Conservation (phyloP, 2,888 invertebrate species). For the Allophyes oxyacanthae region DNA sequence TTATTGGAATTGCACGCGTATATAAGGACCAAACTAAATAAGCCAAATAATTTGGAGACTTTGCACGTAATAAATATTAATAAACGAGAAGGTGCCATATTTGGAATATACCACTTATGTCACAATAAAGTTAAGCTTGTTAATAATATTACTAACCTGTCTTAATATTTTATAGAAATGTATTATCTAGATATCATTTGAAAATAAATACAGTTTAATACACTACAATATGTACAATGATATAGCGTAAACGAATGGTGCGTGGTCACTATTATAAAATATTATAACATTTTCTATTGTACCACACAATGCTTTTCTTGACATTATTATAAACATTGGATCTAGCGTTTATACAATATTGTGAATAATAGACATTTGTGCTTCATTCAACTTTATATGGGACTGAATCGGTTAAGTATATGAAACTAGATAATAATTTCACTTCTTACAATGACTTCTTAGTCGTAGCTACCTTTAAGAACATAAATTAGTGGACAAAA, state of each 20-base stretch:
- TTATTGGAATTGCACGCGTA: no score
- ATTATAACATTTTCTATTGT: conserved; percentile 7
- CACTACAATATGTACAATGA: background rate
- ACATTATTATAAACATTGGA: conserved; percentile 29
- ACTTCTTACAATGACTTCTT: conserved; percentile 9
- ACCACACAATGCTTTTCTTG: conserved; percentile 11
- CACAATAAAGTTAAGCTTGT: no score
- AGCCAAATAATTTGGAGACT: no score
- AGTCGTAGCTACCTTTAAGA: background rate
- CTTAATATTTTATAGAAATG: no score
- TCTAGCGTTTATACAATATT: conserved; percentile 16
- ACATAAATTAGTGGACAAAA: background rate
- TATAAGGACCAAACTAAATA: no score
- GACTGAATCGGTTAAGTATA: conserved; percentile 8
- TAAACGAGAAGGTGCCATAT: no score
- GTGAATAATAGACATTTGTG: conserved; percentile 9
- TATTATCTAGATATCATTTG: no score
- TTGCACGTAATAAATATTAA: no score
- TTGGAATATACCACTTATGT: no score
- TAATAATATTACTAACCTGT: no score
- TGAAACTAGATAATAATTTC: conserved; percentile 12
- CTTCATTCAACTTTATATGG: conserved; percentile 15
- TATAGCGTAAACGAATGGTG: background rate
- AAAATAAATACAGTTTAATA: background rate
- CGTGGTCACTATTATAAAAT: conserved; percentile 11